Percentiles rank a stretch among this genome's conserved stretches.
These are phyloP conservation scores for Heteronetta atricapilla DNA, from an alignment of 2,113 vertebrate genomes.

Conservation along the genomic window DNA sequence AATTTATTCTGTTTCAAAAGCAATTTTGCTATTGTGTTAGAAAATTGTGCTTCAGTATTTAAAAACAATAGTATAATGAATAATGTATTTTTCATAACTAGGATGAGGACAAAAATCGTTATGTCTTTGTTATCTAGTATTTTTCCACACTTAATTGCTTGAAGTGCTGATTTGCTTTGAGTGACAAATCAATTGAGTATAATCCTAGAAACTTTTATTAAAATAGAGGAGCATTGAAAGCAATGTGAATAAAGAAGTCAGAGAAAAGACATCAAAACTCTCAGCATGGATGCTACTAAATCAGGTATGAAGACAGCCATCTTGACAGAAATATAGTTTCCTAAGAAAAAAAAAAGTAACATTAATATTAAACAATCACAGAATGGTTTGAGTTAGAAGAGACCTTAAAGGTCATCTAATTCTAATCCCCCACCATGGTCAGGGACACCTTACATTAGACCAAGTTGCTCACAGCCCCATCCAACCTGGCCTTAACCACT, in stretches of 20 bases:
- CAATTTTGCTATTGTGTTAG: slow-evolving; percentile 80
- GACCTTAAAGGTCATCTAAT: too few species aligned
- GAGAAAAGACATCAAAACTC: slow-evolving; percentile 68
- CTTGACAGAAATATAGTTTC: slow-evolving; percentile 42
- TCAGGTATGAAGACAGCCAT: slow-evolving; percentile 30
- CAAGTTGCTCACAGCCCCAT: too few species aligned
- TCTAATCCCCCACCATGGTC: too few species aligned
- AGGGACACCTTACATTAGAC: too few species aligned
- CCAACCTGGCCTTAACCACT: too few species aligned
- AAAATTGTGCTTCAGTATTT: slow-evolving; percentile 79
- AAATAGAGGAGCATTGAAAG: slow-evolving; percentile 73
- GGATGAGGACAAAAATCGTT: slow-evolving; percentile 73
- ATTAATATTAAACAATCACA: slow-evolving; percentile 10
- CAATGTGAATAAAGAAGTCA: slow-evolving; percentile 75
- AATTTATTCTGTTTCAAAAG: slow-evolving; percentile 80
- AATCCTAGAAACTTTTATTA: slow-evolving; percentile 76
- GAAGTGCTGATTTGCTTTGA: slow-evolving; percentile 74
- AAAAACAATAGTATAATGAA: slow-evolving; percentile 83
- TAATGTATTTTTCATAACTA: slow-evolving; percentile 83
- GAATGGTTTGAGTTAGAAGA: too few species aligned
- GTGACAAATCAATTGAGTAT: slow-evolving; percentile 81
- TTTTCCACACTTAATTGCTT: slow-evolving; percentile 78
- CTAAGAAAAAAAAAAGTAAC: slow-evolving; percentile 20
- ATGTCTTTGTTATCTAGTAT: slow-evolving; percentile 76
- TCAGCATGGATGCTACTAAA: slow-evolving; percentile 50